These are phyloP conservation scores for Bellardia bayeri DNA, from an alignment of 2,888 invertebrate genomes.

Conservation along the genomic window DNA sequence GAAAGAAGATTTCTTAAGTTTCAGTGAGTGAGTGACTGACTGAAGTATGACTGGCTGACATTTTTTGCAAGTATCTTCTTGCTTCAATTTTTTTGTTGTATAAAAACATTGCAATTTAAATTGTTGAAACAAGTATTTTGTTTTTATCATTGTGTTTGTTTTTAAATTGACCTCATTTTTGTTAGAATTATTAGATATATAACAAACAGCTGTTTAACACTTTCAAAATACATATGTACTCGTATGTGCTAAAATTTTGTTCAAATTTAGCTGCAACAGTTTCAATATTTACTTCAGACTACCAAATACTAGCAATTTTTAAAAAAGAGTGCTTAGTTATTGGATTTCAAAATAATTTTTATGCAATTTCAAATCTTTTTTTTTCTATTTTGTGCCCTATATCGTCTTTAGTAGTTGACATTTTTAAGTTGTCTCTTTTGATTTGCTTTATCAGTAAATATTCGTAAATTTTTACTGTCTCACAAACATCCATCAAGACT, in stretches of 20 bases:
- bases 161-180: constrained; percentile 14
- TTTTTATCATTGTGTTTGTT: constrained; percentile 4
- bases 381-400: background rate
- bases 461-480: too few relatives aligned
- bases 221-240: background rate
- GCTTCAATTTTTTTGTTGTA: background rate
- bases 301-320: too few relatives aligned
- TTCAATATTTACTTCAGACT: too few relatives aligned
- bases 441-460: background rate
- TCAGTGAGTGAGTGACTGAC: constrained; percentile 19
- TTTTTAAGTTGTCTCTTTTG: background rate
- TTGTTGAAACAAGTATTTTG: constrained; percentile 36
- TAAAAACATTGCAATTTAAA: background rate
- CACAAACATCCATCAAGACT: constrained; percentile 12
- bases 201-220: constrained; percentile 1
- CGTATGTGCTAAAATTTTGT: too few relatives aligned
- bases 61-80: background rate
- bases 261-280: too few relatives aligned
- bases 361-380: background rate
- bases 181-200: constrained; percentile 9
- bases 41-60: constrained; percentile 1
- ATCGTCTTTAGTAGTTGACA: constrained; percentile 5
- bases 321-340: too few relatives aligned
- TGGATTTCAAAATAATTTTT: background rate
- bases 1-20: constrained; percentile 50